phyloP scores from a whole-genome alignment of 2,888 invertebrate species.

The Polydrusus tereticollis region DNA sequence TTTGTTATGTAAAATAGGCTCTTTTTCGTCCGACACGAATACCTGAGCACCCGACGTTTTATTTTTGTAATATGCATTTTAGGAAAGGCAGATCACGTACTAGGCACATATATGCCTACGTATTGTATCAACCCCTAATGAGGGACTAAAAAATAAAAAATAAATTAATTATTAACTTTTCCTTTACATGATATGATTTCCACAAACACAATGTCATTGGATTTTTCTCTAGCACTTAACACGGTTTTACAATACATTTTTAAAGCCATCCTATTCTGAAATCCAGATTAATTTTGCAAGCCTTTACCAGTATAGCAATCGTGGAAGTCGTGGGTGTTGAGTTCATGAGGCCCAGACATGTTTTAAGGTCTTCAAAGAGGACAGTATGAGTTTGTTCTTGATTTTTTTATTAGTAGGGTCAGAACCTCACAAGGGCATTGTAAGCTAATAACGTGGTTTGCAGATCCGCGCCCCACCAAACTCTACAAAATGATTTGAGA shows the following conservation, averaged over 20 bases:
- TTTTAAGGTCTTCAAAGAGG: not conserved
- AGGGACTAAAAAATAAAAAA: too few species aligned
- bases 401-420: not conserved
- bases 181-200: too few species aligned
- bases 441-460: not conserved
- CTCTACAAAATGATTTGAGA: conserved; percentile 7
- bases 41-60: conserved; percentile 33
- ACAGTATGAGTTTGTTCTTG: not conserved
- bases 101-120: too few species aligned
- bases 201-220: too few species aligned
- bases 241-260: too few species aligned
- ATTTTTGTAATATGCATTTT: too few species aligned
- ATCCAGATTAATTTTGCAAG: not conserved
- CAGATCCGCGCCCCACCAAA: conserved; percentile 38
- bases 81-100: too few species aligned
- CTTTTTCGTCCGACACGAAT: conserved; percentile 28
- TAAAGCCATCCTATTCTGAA: not conserved
- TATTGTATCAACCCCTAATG: too few species aligned
- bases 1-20: conserved; percentile 47
- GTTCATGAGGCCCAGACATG: conserved; percentile 11
- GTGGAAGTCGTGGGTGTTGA: too few species aligned
- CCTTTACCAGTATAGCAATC: conserved; percentile 5
- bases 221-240: too few species aligned
- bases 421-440: conserved; percentile 9
- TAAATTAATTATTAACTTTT: too few species aligned